Conservation (phyloP, 1,140 invertebrate genomes). For the Mamestra configurata region DNA sequence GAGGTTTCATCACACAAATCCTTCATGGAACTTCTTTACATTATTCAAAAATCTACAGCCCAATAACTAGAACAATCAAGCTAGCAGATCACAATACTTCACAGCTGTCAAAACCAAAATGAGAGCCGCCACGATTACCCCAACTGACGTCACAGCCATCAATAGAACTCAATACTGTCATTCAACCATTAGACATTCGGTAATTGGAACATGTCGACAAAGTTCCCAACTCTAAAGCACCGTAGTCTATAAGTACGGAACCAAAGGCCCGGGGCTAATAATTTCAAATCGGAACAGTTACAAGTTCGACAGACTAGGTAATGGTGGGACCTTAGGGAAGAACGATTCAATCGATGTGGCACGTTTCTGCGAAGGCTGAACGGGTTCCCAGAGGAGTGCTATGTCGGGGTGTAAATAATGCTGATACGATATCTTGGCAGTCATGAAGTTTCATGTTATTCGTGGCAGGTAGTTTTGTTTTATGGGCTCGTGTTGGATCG, state of each 20-base stretch:
- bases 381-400: constrained; percentile 1
- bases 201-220: constrained; percentile 52
- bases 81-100: background rate
- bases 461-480: constrained; percentile 23
- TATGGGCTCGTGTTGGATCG: background rate
- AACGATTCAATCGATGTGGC: constrained; percentile 42
- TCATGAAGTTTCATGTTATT: constrained; percentile 20
- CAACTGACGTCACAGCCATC: background rate
- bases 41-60: too few species aligned
- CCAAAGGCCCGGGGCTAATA: constrained; percentile 52
- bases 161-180: constrained; percentile 21
- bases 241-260: constrained; percentile 34
- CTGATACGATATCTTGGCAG: constrained; percentile 33
- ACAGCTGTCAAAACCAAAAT: constrained; percentile 12
- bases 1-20: too few species aligned
- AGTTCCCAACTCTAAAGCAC: constrained; percentile 11
- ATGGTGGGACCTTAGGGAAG: constrained; percentile 32
- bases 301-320: constrained; percentile 51
- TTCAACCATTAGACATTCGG: constrained; percentile 23
- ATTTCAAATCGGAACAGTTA: constrained; percentile 57
- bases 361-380: constrained; percentile 17
- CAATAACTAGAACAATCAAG: background rate
- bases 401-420: constrained; percentile 37
- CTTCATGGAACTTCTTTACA: too few species aligned
- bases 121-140: background rate